A percentile compares a stretch with the other conserved stretches of the same genome.
Conservation (phyloP, 2,888 invertebrate species). For the Ormyrus pomaceus region DNA sequence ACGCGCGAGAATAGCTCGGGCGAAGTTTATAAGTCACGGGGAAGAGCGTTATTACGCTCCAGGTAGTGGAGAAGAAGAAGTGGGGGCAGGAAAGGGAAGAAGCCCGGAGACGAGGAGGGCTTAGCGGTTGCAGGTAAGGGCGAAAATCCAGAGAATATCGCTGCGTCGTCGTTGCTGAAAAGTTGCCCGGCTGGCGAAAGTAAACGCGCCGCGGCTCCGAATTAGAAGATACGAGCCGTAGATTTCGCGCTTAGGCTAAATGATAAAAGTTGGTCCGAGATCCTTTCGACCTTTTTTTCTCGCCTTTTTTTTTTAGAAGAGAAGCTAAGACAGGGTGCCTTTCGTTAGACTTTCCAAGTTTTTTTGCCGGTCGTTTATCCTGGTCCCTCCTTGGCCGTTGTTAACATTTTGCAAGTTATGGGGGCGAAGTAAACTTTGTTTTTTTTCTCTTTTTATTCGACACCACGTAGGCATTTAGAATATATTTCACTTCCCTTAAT, state of each 20-base stretch:
- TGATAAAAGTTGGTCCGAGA: constrained; percentile 62
- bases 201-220: constrained; percentile 42
- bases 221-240: constrained; percentile 61
- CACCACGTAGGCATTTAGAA: too few relatives aligned
- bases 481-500: too few relatives aligned
- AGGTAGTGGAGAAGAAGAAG: neutral
- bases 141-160: constrained; percentile 48
- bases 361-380: neutral
- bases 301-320: neutral
- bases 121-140: constrained; percentile 26
- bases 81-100: constrained; percentile 1
- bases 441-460: too few relatives aligned
- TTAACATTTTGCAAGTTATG: too few relatives aligned
- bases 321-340: neutral
- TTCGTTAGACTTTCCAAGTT: constrained; percentile 20
- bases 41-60: constrained; percentile 26
- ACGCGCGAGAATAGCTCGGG: constrained; percentile 17
- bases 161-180: constrained; percentile 34
- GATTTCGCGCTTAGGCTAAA: constrained; percentile 60
- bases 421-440: too few relatives aligned
- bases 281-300: neutral
- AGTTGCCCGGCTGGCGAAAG: constrained; percentile 34
- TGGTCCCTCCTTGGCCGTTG: too few relatives aligned
- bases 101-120: neutral
- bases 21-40: constrained; percentile 48